phyloP scores from a whole-genome alignment of 2,888 invertebrate genomes.

The Mythimna impura region DNA sequence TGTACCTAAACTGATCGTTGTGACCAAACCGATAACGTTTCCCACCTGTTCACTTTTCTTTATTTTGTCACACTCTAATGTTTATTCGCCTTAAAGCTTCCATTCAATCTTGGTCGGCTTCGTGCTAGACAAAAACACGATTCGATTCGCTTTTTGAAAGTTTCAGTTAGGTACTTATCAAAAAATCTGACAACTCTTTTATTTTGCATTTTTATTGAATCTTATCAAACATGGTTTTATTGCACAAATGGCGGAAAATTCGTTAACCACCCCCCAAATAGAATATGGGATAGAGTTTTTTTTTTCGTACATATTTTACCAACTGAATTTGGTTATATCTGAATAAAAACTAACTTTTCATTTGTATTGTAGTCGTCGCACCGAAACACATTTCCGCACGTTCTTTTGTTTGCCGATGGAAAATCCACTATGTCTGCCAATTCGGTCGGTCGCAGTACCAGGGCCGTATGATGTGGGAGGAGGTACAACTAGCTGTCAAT shows the following conservation, averaged over 20 bases:
- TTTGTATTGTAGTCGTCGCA: conserved; percentile 24
- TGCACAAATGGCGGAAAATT: conserved; percentile 25
- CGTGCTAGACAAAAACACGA: conserved; percentile 53
- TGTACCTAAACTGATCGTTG: conserved; percentile 72
- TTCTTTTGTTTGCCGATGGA: conserved; percentile 70
- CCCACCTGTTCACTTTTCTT: conserved; percentile 71
- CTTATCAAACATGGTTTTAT: background rate
- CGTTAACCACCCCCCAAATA: conserved; percentile 9
- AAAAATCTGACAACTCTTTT: conserved; percentile 1
- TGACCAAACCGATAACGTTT: conserved; percentile 76
- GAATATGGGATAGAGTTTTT: background rate
- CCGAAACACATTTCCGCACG: conserved; percentile 55
- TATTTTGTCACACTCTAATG: conserved; percentile 61
- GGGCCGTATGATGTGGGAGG: conserved; percentile 76
- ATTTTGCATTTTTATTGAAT: conserved; percentile 9
- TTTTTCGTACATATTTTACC: background rate
- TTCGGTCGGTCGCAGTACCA: conserved; percentile 83
- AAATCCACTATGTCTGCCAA: conserved; percentile 88
- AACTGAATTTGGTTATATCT: conserved; percentile 22
- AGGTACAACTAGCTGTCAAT: conserved; percentile 75
- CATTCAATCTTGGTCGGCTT: conserved; percentile 61
- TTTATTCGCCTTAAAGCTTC: conserved; percentile 59
- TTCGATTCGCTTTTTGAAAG: background rate
- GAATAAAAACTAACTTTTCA: conserved; percentile 28
- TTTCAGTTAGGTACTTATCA: background rate